phyloP scores from a whole-genome alignment of 2,797 vertebrate species.

The Falco cherrug region DNA sequence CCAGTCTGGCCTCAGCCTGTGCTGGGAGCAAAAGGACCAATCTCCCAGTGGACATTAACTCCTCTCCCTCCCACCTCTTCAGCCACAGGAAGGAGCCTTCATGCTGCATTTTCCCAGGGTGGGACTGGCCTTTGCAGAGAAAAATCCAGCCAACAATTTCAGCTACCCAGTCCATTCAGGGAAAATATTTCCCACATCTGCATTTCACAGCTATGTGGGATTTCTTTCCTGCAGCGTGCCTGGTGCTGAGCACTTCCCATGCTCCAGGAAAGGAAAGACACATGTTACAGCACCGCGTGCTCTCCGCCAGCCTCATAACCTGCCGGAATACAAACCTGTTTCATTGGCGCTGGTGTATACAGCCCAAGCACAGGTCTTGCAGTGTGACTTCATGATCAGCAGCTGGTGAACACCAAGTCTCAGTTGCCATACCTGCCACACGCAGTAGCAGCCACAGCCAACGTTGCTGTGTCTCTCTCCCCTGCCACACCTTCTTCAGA shows the following conservation, averaged over 20 bases:
- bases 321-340: not conserved
- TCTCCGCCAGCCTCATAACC: not conserved
- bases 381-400: not conserved
- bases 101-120: not conserved
- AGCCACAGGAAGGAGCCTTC: not conserved
- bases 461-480: not conserved
- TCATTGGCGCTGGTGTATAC: not conserved
- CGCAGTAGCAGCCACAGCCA: not conserved
- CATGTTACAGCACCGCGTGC: rapidly evolving
- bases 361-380: not conserved
- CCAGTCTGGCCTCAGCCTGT: not conserved
- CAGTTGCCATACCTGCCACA: not conserved
- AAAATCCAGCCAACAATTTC: not conserved
- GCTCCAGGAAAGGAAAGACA: not conserved
- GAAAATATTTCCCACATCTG: not conserved
- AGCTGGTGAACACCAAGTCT: not conserved
- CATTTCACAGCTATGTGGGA: not conserved
- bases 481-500: not conserved
- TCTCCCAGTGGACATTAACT: not conserved
- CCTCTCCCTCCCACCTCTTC: not conserved
- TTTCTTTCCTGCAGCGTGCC: not conserved
- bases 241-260: not conserved
- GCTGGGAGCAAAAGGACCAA: not conserved
- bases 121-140: not conserved
- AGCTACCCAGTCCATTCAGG: not conserved